phyloP scores from a whole-genome alignment of 2,113 vertebrate genomes.

The Saimiri boliviensis region DNA sequence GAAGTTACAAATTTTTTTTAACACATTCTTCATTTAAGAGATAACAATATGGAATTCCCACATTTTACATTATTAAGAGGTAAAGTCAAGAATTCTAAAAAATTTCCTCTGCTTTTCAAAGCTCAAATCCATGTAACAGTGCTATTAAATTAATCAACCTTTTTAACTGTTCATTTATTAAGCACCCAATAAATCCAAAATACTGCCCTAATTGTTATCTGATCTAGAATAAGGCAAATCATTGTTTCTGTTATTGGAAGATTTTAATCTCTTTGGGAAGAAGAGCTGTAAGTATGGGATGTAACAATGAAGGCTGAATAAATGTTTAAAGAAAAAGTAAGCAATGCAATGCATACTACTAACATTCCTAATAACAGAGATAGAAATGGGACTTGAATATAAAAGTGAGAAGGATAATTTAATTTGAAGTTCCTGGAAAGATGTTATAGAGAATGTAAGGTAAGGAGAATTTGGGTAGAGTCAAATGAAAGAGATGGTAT shows the following conservation, averaged over 20 bases:
- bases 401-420: not conserved
- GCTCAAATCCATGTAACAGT: not conserved
- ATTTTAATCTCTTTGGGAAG: not conserved
- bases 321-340: not conserved
- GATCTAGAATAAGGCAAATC: not conserved
- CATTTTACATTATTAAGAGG: not conserved
- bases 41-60: not conserved
- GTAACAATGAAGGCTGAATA: not conserved
- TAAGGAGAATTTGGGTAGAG: not conserved
- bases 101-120: not conserved
- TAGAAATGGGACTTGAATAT: not conserved
- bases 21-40: not conserved
- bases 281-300: not conserved
- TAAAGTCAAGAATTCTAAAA: not conserved
- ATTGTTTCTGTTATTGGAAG: not conserved
- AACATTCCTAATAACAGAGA: not conserved
- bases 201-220: not conserved
- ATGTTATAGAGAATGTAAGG: not conserved
- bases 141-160: not conserved
- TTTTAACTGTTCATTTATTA: not conserved
- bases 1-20: not conserved
- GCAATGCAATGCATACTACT: not conserved
- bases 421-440: not conserved
- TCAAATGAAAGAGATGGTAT: not conserved
- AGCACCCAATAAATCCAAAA: not conserved